Percentiles rank a stretch among this genome's conserved stretches.
phyloP scores from a whole-genome alignment of 92 coral and sea anemone species.

The Parazoanthus atlanticus region DNA sequence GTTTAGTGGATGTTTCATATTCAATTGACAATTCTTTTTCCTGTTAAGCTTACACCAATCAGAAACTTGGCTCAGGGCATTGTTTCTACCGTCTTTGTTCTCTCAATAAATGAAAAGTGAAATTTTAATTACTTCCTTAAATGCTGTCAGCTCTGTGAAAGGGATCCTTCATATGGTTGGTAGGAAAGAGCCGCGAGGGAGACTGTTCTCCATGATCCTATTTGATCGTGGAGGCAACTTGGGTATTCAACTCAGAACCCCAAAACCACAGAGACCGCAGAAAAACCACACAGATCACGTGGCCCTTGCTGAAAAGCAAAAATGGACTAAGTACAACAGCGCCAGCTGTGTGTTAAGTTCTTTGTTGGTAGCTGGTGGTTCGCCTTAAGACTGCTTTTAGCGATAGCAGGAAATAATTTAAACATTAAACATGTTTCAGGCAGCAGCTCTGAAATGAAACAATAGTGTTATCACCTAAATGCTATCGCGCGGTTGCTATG shows the following conservation, averaged over 20 bases:
- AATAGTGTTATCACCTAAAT: constrained; percentile 27
- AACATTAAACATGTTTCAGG: constrained; percentile 65
- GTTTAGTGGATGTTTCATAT: constrained; percentile 26
- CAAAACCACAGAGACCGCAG: constrained; percentile 81
- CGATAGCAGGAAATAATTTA: constrained; percentile 65
- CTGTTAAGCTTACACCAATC: constrained; percentile 64
- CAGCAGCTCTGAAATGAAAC: not conserved
- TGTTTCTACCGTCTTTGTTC: constrained; percentile 71
- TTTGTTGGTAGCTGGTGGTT: constrained; percentile 58
- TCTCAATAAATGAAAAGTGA: constrained; percentile 86
- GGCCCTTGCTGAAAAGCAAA: constrained; percentile 44
- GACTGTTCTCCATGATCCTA: not conserved
- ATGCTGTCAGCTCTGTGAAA: constrained; percentile 60
- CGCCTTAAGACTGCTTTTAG: constrained; percentile 23
- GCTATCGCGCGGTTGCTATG: constrained; percentile 25
- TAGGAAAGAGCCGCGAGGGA: constrained; percentile 16
- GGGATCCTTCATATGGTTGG: constrained; percentile 16
- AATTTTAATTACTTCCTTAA: constrained; percentile 91
- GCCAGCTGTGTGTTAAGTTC: constrained; percentile 65
- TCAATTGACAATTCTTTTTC: constrained; percentile 37
- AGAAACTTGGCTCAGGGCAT: constrained; percentile 65
- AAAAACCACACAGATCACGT: constrained; percentile 56
- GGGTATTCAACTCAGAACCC: constrained; percentile 42
- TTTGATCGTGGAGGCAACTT: constrained; percentile 7
- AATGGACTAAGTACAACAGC: constrained; percentile 7